Evolutionary conservation across 2,888 invertebrate genomes (phyloP), one percentile per base, ranked within the genome.

Genomic region (Unio delphinus): DNA sequence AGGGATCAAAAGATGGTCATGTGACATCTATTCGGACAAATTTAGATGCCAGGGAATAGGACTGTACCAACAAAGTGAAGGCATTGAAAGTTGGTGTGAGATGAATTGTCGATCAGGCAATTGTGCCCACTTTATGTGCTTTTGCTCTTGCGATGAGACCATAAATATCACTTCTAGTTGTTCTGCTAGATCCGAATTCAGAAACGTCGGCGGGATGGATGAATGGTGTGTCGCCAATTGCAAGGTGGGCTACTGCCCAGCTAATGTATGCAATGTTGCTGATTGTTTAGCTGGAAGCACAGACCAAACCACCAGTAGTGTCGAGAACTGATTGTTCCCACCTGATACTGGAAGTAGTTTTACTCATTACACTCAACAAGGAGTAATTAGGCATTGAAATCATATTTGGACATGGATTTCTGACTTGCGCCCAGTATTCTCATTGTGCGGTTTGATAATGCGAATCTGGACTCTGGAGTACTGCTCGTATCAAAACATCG

Each of bases 161-260:
- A 54, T 34, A 23, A 61, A 70, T 17, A 61, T 45, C 0, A 72
- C 61, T 7, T 69, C 72, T 6, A 78, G 72, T 26, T 87, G 87
- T 58, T 77, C 78, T 3, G 82, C 86, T 3, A 78, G 80, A 8
- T 79, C 83, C 1, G 69, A 75, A 5, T 81, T 84, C 17, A 79
- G 80, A 6, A 80, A 80, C 0, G 71, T 79, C 2, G 73, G 71
- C 28, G 85, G 83, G 0, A 86, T 87, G 86, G 83, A 87, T 65
- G 80, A 76, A 15, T 87, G 87, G 87, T 87, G 87, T 64, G 77
- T 74, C 8, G 78, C 78, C 23, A 83, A 85, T 67, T 87, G 87
- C 71, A 82, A 83, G 61, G 80, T 81, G 8, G 80, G 83, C 15
- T 83, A 74, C 72, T 86, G 86, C 61, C 87, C 87, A 0, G 61